These are phyloP conservation scores for Corvus hawaiiensis DNA, from an alignment of 2,113 vertebrate species.

Conservation along the genomic window DNA sequence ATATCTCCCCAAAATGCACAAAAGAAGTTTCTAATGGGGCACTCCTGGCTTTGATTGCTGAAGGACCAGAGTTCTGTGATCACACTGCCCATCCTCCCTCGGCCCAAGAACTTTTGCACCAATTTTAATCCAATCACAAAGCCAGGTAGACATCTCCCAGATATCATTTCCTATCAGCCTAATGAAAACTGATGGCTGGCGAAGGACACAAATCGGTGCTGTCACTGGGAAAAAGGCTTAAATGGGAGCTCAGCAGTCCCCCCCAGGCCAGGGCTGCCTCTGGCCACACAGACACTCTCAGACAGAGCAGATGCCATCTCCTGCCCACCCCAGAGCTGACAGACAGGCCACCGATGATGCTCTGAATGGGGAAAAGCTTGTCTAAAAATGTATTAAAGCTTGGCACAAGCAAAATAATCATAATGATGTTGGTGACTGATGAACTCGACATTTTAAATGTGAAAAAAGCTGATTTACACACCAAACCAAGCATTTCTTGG, in stretches of 20 bases:
- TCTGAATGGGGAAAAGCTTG: not conserved
- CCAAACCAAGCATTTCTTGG: not conserved
- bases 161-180: not conserved
- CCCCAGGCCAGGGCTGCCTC: not conserved
- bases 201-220: not conserved
- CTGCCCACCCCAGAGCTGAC: not conserved
- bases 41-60: not conserved
- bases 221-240: not conserved
- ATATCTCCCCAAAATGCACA: not conserved
- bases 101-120: not conserved
- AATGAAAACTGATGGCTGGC: not conserved
- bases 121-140: not conserved
- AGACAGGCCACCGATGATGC: not conserved
- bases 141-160: constrained; percentile 1
- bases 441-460: not conserved
- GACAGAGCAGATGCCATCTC: not conserved
- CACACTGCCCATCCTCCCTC: not conserved
- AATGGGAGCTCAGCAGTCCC: not conserved
- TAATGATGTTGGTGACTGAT: not conserved
- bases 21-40: not conserved
- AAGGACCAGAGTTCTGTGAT: not conserved
- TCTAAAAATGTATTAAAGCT: not conserved
- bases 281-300: not conserved
- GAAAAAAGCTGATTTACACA: not conserved
- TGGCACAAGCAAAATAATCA: not conserved